phyloP scores from a whole-genome alignment of 35 echinoderm and acorn worm species.

The Nesometra sesokonis region DNA sequence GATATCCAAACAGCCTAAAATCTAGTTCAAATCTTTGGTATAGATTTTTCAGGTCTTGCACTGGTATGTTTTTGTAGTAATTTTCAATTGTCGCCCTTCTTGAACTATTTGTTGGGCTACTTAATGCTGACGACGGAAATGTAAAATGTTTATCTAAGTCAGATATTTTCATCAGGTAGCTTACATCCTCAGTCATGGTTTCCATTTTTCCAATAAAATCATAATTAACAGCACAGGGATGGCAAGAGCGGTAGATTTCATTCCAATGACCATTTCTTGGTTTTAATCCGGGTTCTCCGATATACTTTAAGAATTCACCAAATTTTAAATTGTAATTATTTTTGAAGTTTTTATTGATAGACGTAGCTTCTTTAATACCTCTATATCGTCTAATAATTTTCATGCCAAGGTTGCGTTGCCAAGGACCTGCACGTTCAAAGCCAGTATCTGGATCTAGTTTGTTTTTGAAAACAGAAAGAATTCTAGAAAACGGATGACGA shows the following conservation, averaged over 20 bases:
- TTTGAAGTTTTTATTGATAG: background rate
- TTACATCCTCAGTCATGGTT: background rate
- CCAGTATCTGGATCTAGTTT: background rate
- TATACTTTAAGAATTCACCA: background rate
- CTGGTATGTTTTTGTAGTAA: background rate
- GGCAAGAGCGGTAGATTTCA: background rate
- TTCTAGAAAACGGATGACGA: background rate
- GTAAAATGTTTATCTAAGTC: background rate
- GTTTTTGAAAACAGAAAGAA: background rate
- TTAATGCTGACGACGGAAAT: background rate
- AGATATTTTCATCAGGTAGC: background rate
- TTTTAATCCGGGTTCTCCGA: background rate
- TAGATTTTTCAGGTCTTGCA: background rate
- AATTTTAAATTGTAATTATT: background rate
- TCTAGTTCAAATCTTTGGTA: background rate
- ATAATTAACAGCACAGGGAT: background rate
- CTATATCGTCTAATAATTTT: background rate
- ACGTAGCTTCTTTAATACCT: background rate
- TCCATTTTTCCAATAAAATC: background rate
- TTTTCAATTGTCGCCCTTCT: background rate
- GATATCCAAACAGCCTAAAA: background rate
- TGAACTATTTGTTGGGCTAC: background rate
- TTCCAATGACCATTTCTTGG: background rate
- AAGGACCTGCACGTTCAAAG: background rate
- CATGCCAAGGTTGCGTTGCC: background rate